phyloP scores from a whole-genome alignment of 2,888 invertebrate species.

The Apamea epomidion region DNA sequence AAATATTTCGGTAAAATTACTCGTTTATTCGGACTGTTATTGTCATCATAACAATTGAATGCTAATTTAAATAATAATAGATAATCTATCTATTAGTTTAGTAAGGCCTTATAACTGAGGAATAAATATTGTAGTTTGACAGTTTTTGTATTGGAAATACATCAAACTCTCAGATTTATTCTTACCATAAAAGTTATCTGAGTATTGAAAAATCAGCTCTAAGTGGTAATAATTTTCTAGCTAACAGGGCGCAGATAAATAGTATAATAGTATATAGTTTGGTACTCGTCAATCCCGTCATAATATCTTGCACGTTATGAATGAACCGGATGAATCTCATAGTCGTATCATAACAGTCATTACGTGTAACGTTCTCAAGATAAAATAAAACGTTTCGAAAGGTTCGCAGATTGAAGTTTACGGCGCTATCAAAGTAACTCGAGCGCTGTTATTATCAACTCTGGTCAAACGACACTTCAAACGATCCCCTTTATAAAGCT shows the following conservation, averaged over 20 bases:
- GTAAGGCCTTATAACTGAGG: neutral
- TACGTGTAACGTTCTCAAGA: constrained; percentile 27
- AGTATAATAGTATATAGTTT: constrained; percentile 25
- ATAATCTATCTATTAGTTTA: constrained; percentile 7
- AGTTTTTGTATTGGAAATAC: no score
- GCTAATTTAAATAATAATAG: constrained; percentile 31
- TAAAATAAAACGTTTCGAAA: constrained; percentile 65
- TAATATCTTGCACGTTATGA: constrained; percentile 32
- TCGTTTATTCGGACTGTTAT: neutral
- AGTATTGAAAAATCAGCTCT: no score
- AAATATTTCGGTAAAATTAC: constrained; percentile 18
- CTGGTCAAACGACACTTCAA: constrained; percentile 55
- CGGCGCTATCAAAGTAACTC: constrained; percentile 67
- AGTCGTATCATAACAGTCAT: constrained; percentile 37
- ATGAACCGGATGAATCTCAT: constrained; percentile 35
- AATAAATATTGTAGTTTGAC: no score
- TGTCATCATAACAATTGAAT: constrained; percentile 24
- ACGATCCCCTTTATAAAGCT: constrained; percentile 50
- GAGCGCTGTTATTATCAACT: constrained; percentile 56
- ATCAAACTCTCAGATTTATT: no score
- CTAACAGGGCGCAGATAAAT: constrained; percentile 2
- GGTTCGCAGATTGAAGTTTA: constrained; percentile 65
- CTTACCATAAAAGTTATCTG: no score
- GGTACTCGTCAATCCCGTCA: neutral
- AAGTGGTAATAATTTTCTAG: constrained; percentile 9